Base-by-base conservation (phyloP, 2,113 vertebrate species). In the Lampris megalopsis region DNA sequence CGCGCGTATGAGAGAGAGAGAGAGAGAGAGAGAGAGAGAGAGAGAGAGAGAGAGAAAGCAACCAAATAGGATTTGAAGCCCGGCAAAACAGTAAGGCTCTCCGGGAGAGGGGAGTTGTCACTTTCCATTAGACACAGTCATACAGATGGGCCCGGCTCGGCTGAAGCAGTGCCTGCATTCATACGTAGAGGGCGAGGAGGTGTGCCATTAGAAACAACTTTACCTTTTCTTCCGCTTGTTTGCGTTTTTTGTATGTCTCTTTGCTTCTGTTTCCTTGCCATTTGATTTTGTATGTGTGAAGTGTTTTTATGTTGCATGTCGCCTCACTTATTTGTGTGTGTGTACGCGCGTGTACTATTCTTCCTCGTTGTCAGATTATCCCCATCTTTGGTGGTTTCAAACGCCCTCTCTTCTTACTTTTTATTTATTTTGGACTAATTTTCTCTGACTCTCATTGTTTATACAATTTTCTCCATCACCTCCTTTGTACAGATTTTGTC, bases 41-140 rank as follows among this genome's bases (percentile, higher is more conserved):
- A 68, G 13, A 41, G 42, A 24, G 61, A 7, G 48, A 24, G 64
- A 45, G 6, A 40, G 6, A 45, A 65, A 65, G 42, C 7, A 48
- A 68, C 74, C 77, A 79, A 86, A 85, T 85, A 54, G 68, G 86
- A 86, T 83, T 85, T 85, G 80, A 88, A 85, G 78, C 65, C 65
- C 62, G 83, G 77, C 75, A 77, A 88, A 86, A 73, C 75, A 78
- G 85, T 70, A 71, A 63, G 70, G 63, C 80, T 85, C 79, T 80
- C 68, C 0, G 67, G 75, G 85, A 82, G 78, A 85, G 68, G 73
- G 62, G 68, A 82, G 79, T 77, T 86, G 88, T 82, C 86, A 81
- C 81, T 86, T 88, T 88, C 65, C 71, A 88, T 90, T 88, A 86
- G 86, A 43, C 13, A 63, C 85, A 75, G 77, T 50, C 1, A 4